Conservation (phyloP, 2,888 invertebrate genomes). For the Calameuta idolon region DNA sequence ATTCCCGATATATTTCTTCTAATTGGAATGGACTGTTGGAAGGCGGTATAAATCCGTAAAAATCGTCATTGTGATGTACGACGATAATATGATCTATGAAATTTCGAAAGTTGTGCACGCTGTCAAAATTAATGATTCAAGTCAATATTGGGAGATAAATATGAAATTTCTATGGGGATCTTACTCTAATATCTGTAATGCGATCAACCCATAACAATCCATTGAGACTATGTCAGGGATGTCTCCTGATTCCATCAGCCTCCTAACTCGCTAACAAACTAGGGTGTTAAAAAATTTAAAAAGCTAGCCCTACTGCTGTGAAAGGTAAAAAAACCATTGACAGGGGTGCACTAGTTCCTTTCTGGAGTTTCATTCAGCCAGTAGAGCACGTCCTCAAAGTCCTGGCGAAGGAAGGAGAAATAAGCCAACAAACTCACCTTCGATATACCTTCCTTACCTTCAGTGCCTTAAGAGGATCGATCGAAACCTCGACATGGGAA, state of each 20-base stretch:
- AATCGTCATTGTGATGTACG: background rate
- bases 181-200: background rate
- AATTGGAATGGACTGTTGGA: background rate
- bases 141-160: background rate
- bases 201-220: background rate
- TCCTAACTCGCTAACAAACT: background rate
- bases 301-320: background rate
- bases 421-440: background rate
- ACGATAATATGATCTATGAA: background rate
- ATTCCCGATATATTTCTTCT: background rate
- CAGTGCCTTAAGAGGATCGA: slow-evolving; percentile 12
- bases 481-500: background rate
- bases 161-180: background rate
- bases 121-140: background rate
- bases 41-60: background rate
- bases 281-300: background rate
- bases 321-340: background rate
- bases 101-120: background rate
- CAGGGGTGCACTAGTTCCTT: background rate
- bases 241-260: background rate
- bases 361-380: background rate
- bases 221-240: background rate
- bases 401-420: background rate
- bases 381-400: background rate
- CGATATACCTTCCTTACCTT: slow-evolving; percentile 1